A percentile compares a stretch with the other conserved stretches of the same genome.
Evolutionary conservation across 2,113 vertebrate genomes (phyloP).

Genomic region (Hiodon alosoides): DNA sequence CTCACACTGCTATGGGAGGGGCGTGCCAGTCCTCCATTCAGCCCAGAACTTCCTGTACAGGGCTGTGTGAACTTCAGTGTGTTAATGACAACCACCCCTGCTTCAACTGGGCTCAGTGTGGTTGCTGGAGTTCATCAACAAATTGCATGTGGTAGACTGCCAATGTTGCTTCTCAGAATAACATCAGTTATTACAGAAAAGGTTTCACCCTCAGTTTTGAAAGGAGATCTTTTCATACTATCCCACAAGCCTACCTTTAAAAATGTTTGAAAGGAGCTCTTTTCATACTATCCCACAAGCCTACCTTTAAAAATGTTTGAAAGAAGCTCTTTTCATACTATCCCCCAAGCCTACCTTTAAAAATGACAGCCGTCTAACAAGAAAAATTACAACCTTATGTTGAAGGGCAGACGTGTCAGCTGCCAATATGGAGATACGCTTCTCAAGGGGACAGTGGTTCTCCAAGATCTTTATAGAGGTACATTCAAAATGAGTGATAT

Average conservation of each 20-base stretch:
- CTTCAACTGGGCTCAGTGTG: no score
- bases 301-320: constrained; percentile 32
- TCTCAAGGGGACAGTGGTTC: constrained; percentile 40
- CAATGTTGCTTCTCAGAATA: no score
- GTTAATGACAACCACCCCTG: no score
- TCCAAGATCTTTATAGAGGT: constrained; percentile 17
- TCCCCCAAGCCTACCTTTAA: constrained; percentile 1
- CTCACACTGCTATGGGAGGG: no score
- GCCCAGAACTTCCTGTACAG: no score
- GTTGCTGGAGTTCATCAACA: no score
- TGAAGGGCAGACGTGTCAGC: constrained; percentile 36
- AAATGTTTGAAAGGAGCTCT: constrained; percentile 33
- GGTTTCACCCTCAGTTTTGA: constrained; percentile 42
- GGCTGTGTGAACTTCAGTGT: no score
- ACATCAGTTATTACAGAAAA: no score
- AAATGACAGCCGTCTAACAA: constrained; percentile 16
- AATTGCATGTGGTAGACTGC: no score
- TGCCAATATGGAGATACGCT: constrained; percentile 36
- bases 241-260: constrained; percentile 1
- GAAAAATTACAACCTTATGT: constrained; percentile 43
- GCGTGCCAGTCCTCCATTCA: no score
- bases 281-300: constrained; percentile 1
- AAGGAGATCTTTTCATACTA: constrained; percentile 5
- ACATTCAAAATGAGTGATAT: constrained; percentile 8
- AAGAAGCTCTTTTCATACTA: constrained; percentile 3